Percentiles rank a stretch among this genome's conserved stretches.
Evolutionary conservation across 2,797 vertebrate genomes (phyloP).

Genomic region (Parotocinclus haroldoi): DNA sequence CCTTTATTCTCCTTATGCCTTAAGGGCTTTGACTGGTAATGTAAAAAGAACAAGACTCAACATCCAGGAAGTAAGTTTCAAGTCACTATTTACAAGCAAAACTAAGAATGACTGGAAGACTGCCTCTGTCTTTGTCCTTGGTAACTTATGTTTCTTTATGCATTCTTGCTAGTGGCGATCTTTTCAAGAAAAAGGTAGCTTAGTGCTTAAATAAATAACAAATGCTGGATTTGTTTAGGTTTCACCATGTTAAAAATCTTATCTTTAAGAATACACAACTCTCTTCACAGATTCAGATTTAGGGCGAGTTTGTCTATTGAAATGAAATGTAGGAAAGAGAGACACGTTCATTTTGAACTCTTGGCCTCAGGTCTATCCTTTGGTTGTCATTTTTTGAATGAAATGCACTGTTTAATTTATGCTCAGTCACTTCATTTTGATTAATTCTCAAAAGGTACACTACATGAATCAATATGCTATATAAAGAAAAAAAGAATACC

Average conservation of each 20-base stretch:
- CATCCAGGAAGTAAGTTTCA: constrained; percentile 32
- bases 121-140: constrained; percentile 31
- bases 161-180: constrained; percentile 42
- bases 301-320: constrained; percentile 16
- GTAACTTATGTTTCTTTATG: constrained; percentile 38
- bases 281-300: constrained; percentile 37
- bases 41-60: constrained; percentile 3
- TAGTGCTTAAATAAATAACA: constrained; percentile 28
- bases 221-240: constrained; percentile 36
- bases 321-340: constrained; percentile 21
- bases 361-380: constrained; percentile 25
- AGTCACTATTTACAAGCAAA: constrained; percentile 28
- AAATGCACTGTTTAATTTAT: constrained; percentile 19
- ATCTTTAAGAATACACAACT: constrained; percentile 6
- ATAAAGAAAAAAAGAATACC: neutral
- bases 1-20: too few relatives aligned
- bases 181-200: constrained; percentile 47
- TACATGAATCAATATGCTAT: constrained; percentile 18
- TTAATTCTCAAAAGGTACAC: constrained; percentile 16
- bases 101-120: constrained; percentile 31
- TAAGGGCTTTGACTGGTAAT: too few relatives aligned
- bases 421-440: constrained; percentile 5
- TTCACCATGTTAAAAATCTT: constrained; percentile 38
- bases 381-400: constrained; percentile 21
- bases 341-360: constrained; percentile 25